Evolutionary conservation across 2,797 vertebrate species (phyloP).

Genomic region (Sebastes steindachneri): DNA sequence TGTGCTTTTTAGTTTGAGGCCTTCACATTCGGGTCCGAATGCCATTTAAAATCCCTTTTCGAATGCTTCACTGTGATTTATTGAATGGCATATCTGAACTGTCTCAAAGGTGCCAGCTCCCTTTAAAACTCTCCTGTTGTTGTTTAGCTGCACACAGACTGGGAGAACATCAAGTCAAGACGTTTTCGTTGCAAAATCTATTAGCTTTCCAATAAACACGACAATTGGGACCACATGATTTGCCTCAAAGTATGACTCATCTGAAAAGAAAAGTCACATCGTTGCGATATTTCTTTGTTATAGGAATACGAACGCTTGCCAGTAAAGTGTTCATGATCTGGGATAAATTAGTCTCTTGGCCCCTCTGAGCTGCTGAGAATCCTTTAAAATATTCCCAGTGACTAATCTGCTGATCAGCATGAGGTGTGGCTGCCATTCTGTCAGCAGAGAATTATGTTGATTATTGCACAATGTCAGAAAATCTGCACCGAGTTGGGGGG

Average conservation of each 20-base stretch:
- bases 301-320: constrained; percentile 19
- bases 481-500: constrained; percentile 14
- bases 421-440: constrained; percentile 68
- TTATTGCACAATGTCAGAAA: constrained; percentile 68
- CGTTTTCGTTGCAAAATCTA: constrained; percentile 13
- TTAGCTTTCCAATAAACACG: constrained; percentile 40
- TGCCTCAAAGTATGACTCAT: constrained; percentile 26
- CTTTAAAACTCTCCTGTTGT: constrained; percentile 13
- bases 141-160: constrained; percentile 12
- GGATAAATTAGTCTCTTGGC: constrained; percentile 61
- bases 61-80: constrained; percentile 47
- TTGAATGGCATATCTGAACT: constrained; percentile 40
- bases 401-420: constrained; percentile 72
- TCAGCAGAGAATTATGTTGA: constrained; percentile 72
- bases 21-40: constrained; percentile 27
- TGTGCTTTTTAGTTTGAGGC: constrained; percentile 36
- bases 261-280: constrained; percentile 41
- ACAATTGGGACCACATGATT: constrained; percentile 53
- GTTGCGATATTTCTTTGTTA: constrained; percentile 39
- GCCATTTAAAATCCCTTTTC: constrained; percentile 58
- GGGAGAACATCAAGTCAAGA: constrained; percentile 12
- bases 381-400: constrained; percentile 62
- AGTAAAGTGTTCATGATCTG: constrained; percentile 45
- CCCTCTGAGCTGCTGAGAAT: constrained; percentile 32
- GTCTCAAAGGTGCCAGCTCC: constrained; percentile 19